Evolutionary conservation across 2,113 vertebrate genomes (phyloP).

Genomic region (Leptosomus discolor): DNA sequence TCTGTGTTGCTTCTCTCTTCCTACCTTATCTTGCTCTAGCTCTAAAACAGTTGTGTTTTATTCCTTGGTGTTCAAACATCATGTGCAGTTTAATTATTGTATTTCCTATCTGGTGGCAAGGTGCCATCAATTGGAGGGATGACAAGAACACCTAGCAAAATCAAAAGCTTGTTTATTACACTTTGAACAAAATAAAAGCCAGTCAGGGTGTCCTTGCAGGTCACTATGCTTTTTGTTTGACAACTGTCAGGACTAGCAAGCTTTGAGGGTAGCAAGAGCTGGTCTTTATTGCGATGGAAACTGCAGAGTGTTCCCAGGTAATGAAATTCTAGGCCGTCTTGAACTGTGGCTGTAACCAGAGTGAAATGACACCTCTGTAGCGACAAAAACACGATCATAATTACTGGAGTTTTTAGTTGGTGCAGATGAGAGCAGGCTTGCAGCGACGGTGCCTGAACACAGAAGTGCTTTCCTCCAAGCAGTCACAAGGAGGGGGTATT

Average conservation of each 20-base stretch:
- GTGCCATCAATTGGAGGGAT: background rate
- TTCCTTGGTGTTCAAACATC: background rate
- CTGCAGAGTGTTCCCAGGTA: background rate
- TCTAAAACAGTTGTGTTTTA: background rate
- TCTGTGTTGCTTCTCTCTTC: background rate
- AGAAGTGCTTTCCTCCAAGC: background rate
- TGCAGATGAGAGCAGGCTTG: background rate
- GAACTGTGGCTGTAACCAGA: background rate
- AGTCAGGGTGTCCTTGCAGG: background rate
- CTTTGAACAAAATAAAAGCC: background rate
- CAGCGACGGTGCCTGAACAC: rapidly evolving
- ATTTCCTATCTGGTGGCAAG: background rate
- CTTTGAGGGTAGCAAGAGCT: background rate
- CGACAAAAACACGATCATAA: background rate
- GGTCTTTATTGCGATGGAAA: background rate
- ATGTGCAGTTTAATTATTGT: background rate
- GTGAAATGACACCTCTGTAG: background rate
- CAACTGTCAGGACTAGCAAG: background rate
- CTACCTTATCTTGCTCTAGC: background rate
- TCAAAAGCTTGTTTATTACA: background rate
- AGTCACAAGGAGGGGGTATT: conserved; percentile 47
- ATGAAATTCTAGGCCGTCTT: background rate
- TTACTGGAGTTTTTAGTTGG: background rate
- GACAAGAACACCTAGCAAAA: background rate
- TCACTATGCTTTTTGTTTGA: background rate